Percentiles rank a stretch among this genome's conserved stretches.
Conservation (phyloP, 2,113 vertebrate species). For the Mirza zaza region DNA sequence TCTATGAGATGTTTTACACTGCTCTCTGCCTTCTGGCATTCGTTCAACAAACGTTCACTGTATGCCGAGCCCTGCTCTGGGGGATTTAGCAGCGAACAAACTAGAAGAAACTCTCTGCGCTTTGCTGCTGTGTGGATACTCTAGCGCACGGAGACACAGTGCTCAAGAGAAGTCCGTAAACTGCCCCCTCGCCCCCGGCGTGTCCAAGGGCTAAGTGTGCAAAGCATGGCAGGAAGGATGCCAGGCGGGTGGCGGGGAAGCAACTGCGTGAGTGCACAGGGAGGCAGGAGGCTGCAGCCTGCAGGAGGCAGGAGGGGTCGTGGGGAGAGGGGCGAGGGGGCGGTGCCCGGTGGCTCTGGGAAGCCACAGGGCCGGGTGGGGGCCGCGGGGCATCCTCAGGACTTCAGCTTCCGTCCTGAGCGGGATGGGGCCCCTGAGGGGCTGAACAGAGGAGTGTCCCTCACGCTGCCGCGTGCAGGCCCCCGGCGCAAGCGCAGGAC, state of each 20-base stretch:
- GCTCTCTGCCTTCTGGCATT: background rate
- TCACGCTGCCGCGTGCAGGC: fast-evolving
- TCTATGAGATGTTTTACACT: background rate
- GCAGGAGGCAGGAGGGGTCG: background rate
- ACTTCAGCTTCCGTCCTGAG: background rate
- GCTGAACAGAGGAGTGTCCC: background rate
- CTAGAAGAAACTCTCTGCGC: no score
- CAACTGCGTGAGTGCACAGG: background rate
- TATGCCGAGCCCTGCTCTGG: background rate
- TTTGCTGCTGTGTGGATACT: fast-evolving
- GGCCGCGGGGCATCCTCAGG: fast-evolving
- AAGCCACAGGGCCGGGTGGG: no score
- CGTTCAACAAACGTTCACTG: background rate
- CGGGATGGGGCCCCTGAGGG: fast-evolving
- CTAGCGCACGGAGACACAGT: fast-evolving
- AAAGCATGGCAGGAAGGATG: background rate
- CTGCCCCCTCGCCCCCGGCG: fast-evolving
- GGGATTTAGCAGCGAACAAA: background rate
- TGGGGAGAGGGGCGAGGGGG: background rate
- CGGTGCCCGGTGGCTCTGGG: background rate
- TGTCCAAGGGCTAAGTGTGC: background rate
- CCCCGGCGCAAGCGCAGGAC: background rate
- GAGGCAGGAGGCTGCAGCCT: fast-evolving
- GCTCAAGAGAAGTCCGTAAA: fast-evolving
- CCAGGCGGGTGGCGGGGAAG: background rate